Percentiles rank a stretch among this genome's conserved stretches.
These are phyloP conservation scores for Leptinotarsa haldemani DNA, from an alignment of 2,888 invertebrate genomes.

Conservation along the genomic window DNA sequence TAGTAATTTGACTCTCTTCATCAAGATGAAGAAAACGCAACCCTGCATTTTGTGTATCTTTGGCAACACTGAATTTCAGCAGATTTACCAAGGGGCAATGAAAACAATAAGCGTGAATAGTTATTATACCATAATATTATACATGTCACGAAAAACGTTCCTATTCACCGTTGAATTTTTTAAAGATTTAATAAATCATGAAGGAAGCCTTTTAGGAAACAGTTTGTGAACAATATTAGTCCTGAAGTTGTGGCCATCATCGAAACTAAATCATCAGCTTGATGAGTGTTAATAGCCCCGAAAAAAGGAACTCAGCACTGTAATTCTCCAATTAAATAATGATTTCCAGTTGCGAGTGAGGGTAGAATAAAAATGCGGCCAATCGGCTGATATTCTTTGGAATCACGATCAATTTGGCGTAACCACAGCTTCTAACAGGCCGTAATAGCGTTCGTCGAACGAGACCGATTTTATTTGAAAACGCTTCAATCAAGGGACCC, in stretches of 20 bases:
- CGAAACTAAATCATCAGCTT: constrained; percentile 24
- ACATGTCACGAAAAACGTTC: too few relatives aligned
- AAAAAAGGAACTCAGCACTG: constrained; percentile 38
- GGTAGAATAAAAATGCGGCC: constrained; percentile 55
- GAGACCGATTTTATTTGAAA: constrained; percentile 67
- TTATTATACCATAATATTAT: too few relatives aligned
- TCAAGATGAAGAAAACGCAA: too few relatives aligned
- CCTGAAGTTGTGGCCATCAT: not conserved
- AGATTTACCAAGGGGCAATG: too few relatives aligned
- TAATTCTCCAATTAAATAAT: constrained; percentile 53
- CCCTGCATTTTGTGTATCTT: too few relatives aligned
- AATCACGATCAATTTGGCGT: constrained; percentile 64
- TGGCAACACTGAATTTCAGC: too few relatives aligned
- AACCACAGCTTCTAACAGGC: constrained; percentile 66
- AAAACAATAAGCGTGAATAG: too few relatives aligned
- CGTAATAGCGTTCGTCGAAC: constrained; percentile 63
- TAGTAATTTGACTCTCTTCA: too few relatives aligned
- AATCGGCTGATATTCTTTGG: constrained; percentile 58
- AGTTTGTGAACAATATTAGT: not conserved
- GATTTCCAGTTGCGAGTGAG: constrained; percentile 46
- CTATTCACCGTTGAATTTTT: too few relatives aligned
- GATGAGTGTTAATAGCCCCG: constrained; percentile 33
- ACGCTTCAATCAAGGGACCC: constrained; percentile 66
- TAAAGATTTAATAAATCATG: too few relatives aligned
- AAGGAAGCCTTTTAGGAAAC: not conserved